Evolutionary conservation across 2,797 vertebrate genomes (phyloP), one percentile per base, ranked within the genome.

Genomic region (Calcarius lapponicus): DNA sequence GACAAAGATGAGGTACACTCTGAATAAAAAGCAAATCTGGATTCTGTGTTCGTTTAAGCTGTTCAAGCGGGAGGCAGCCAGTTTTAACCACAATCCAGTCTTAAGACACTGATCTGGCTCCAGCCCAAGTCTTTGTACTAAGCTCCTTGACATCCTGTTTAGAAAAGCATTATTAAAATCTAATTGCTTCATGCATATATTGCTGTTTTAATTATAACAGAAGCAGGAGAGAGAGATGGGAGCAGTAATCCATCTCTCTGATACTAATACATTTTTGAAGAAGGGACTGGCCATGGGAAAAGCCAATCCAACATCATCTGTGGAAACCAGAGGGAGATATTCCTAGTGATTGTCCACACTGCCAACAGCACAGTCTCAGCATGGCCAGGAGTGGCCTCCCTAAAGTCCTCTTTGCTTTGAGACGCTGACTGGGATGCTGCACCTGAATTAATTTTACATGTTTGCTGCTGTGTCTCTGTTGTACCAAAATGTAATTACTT

Each of bases 131-230:
- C 76, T 86, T 86, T 88, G 70, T 82, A 76, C 76, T 92, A 92
- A 94, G 85, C 76, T 93, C 80, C 89, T 88, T 93, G 82, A 91
- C 75, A 92, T 91, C 87, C 82, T 94, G 80, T 92, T 96, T 96
- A 93, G 85, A 84, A 96, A 94, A 92, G 64, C n/a, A 93, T 86
- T 95, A 97, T 89, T 84, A 88, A 93, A 94, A 90, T 83, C 85
- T 88, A 94, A 95, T 90, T 93, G 78, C 80, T 92, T 70, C 71
- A 50, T 80, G 88, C 73, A 64, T 82, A 79, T 61, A 88, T 86
- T 93, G 82, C 70, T 86, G 45, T 81, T 95, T 95, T 94, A 93
- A 93, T 96, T 92, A 92, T 79, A 90, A 90, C 54, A 73, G 88
- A 83, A 83, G 40, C n/a, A 81, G 70, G 84, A 79, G 70, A 90